Percentiles rank a stretch among this genome's conserved stretches.
These are phyloP conservation scores for Ginglymostoma cirratum DNA, from an alignment of 2,113 vertebrate genomes.

Conservation along the genomic window DNA sequence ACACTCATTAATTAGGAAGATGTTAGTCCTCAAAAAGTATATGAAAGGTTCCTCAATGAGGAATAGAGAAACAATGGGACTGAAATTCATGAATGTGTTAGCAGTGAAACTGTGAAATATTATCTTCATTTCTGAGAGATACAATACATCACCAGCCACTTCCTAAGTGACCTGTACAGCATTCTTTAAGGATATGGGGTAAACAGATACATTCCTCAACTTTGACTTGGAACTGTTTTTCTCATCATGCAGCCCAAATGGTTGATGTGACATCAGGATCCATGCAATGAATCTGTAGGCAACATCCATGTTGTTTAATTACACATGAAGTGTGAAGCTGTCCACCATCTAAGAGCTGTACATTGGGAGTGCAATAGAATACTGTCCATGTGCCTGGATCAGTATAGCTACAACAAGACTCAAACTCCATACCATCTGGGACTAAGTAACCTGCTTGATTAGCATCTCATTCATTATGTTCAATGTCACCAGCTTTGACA, in stretches of 20 bases:
- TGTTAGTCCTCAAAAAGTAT: not conserved
- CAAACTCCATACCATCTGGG: too few relatives aligned
- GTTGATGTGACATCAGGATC: not conserved
- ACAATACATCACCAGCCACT: not conserved
- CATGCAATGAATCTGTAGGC: not conserved
- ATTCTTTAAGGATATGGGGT: not conserved
- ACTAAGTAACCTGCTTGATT: too few relatives aligned
- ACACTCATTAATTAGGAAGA: not conserved
- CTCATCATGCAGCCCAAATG: not conserved
- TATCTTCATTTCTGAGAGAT: not conserved
- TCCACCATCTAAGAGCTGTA: too few relatives aligned
- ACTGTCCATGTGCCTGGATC: too few relatives aligned
- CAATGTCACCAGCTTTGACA: too few relatives aligned
- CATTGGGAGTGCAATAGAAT: too few relatives aligned
- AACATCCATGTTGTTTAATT: not conserved
- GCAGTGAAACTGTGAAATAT: too few relatives aligned
- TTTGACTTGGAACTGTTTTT: not conserved
- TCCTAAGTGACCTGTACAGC: not conserved
- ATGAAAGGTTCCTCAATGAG: not conserved
- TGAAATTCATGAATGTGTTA: not conserved
- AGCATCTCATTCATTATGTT: too few relatives aligned
- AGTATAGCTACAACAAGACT: too few relatives aligned
- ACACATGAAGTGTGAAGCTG: not conserved
- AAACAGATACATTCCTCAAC: not conserved
- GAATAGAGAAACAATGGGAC: not conserved